phyloP scores from a whole-genome alignment of 2,888 invertebrate genomes.

The Amorpha juglandis region DNA sequence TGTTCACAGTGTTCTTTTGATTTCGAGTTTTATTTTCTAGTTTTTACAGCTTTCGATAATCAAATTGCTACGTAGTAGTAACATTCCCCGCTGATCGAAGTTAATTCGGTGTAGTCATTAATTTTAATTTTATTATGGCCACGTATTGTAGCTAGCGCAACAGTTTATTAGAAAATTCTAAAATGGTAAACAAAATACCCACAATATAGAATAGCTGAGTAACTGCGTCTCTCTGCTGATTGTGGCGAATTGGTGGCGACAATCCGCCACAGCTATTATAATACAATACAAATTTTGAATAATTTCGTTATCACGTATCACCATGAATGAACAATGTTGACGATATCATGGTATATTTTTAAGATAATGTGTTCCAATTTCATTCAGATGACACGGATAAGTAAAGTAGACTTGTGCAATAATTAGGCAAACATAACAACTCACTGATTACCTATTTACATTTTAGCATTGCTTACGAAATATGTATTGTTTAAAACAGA shows the following conservation, averaged over 20 bases:
- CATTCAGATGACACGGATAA: background rate
- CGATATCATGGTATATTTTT: background rate
- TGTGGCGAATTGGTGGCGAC: too few species aligned
- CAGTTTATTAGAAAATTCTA: background rate
- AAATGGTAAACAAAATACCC: background rate
- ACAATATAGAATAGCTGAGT: background rate
- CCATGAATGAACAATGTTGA: background rate
- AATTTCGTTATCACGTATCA: background rate
- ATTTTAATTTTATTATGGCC: background rate
- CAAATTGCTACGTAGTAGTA: background rate
- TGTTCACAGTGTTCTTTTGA: background rate
- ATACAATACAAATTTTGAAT: too few species aligned
- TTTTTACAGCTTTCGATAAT: background rate
- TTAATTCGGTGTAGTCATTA: background rate
- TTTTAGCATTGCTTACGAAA: background rate
- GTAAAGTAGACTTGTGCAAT: background rate
- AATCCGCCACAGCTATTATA: background rate
- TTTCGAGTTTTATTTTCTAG: background rate
- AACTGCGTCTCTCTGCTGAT: too few species aligned
- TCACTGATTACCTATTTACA: background rate
- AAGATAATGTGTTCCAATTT: background rate
- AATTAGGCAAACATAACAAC: background rate
- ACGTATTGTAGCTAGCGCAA: background rate
- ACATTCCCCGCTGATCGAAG: background rate
- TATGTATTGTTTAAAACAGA: background rate